These are phyloP conservation scores for Patagioenas fasciata DNA, from an alignment of 2,113 vertebrate genomes.

Conservation along the genomic window DNA sequence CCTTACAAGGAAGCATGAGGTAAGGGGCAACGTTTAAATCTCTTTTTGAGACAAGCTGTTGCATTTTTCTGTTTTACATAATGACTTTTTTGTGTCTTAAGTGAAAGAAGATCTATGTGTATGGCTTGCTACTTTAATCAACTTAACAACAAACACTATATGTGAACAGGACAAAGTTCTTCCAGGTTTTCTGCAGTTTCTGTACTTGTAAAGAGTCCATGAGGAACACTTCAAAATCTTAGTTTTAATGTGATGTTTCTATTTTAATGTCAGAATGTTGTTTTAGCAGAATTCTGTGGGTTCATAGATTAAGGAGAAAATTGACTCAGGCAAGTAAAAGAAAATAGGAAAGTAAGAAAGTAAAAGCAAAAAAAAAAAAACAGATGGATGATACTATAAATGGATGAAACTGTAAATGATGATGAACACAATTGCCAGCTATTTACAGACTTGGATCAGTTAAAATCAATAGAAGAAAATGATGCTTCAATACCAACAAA, in stretches of 20 bases:
- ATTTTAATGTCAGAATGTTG: neutral
- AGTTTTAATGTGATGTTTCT: neutral
- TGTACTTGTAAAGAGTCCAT: neutral
- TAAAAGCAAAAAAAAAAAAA: conserved; percentile 31
- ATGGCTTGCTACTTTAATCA: neutral
- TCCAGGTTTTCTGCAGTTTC: neutral
- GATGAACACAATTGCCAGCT: neutral
- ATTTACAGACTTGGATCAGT: conserved; percentile 8
- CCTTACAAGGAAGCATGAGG: neutral
- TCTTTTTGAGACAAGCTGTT: neutral
- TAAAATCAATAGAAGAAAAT: conserved; percentile 37
- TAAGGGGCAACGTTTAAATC: neutral
- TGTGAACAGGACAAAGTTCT: neutral
- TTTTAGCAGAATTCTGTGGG: neutral
- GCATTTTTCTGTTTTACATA: neutral
- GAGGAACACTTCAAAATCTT: neutral
- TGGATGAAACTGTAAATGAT: conserved; percentile 29
- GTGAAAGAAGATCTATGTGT: neutral
- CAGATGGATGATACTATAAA: conserved; percentile 32
- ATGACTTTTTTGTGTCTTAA: neutral
- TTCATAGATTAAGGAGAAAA: neutral
- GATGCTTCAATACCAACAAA: neutral
- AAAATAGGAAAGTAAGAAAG: conserved; percentile 7
- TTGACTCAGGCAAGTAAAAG: neutral
- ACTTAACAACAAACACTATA: neutral